These are phyloP conservation scores for Helicolenus hilgendorfi DNA, from an alignment of 2,797 vertebrate genomes.

Conservation along the genomic window DNA sequence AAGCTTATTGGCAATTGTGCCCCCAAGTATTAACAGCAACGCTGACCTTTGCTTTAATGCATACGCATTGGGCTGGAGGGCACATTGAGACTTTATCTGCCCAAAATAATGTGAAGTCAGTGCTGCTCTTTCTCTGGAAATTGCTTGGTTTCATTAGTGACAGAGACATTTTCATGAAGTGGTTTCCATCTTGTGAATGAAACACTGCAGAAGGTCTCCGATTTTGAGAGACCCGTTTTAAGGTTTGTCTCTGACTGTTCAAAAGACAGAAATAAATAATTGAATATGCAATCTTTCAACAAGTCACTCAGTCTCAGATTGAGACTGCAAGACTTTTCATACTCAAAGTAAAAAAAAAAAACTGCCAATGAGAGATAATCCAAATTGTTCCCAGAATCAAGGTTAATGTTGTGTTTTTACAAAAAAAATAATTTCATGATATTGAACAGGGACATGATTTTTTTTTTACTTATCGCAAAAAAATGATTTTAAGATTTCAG, in stretches of 20 bases:
- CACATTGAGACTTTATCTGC: constrained; percentile 9
- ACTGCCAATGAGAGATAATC: not conserved
- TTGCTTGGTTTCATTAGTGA: constrained; percentile 1
- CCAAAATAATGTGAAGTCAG: constrained; percentile 12
- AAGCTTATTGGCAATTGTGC: constrained; percentile 14
- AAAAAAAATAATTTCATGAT: not conserved
- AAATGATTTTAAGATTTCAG: not conserved
- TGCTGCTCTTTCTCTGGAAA: constrained; percentile 17
- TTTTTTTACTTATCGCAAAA: not conserved
- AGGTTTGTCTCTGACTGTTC: not conserved
- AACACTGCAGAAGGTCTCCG: not conserved
- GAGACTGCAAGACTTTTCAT: not conserved
- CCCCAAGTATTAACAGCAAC: constrained; percentile 31
- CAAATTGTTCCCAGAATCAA: not conserved
- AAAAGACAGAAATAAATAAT: constrained; percentile 35
- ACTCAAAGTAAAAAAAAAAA: not conserved
- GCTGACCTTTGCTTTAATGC: constrained; percentile 56
- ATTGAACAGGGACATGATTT: not conserved
- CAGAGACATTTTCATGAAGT: constrained; percentile 3
- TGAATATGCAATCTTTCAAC: not conserved
- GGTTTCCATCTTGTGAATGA: not conserved
- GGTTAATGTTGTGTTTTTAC: not conserved
- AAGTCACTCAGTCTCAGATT: not conserved
- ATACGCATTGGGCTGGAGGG: not conserved
- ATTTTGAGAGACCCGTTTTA: not conserved